A percentile compares a stretch with the other conserved stretches of the same genome.
Evolutionary conservation across 2,888 invertebrate species (phyloP).

Genomic region (Ophion ventricosus): DNA sequence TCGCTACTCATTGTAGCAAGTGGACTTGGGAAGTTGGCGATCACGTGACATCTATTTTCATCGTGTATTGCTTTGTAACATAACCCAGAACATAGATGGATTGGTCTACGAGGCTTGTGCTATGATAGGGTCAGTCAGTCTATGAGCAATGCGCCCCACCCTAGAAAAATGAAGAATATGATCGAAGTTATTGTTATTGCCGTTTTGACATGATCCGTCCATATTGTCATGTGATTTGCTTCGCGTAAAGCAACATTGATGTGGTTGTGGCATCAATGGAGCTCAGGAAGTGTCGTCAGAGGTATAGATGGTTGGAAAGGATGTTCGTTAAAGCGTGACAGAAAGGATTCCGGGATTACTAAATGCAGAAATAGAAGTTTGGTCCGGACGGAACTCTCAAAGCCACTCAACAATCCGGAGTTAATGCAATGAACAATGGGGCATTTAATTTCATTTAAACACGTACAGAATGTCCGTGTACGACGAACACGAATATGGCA

Average conservation of each 20-base stretch:
- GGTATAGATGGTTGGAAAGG: background rate
- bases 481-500: slow-evolving; percentile 12
- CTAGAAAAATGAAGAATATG: background rate
- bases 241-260: background rate
- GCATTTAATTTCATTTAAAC: slow-evolving; percentile 55
- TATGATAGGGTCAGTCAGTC: background rate
- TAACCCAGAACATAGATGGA: background rate
- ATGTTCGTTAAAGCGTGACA: background rate
- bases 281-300: background rate
- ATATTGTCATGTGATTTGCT: background rate
- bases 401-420: slow-evolving; percentile 34
- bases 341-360: background rate
- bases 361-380: background rate
- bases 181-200: background rate
- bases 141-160: background rate
- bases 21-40: slow-evolving; percentile 2
- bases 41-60: slow-evolving; percentile 8
- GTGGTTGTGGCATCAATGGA: background rate
- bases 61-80: background rate
- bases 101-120: background rate
- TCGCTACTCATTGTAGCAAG: slow-evolving; percentile 15
- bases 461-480: slow-evolving; percentile 26
- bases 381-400: slow-evolving; percentile 17
- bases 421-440: slow-evolving; percentile 54
- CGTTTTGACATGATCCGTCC: background rate